A percentile compares a stretch with the other conserved stretches of the same genome.
These are phyloP conservation scores for Conus canariensis DNA, from an alignment of 2,888 invertebrate genomes.

Conservation along the genomic window DNA sequence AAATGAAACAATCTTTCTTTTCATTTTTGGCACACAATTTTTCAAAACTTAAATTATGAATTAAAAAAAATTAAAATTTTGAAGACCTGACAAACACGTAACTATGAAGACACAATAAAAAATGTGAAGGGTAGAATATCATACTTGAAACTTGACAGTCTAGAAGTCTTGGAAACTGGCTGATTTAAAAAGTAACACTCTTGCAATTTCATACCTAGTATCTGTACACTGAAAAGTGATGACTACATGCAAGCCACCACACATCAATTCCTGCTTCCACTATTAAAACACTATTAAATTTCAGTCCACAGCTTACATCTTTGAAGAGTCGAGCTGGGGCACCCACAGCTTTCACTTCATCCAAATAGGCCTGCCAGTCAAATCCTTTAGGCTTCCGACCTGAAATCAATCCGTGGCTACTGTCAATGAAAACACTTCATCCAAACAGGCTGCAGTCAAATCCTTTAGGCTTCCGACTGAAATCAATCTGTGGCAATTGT, in stretches of 20 bases:
- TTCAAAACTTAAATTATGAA: no score
- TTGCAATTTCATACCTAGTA: no score
- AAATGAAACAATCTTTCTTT: no score
- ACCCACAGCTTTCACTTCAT: constrained; percentile 86
- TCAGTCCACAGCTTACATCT: constrained; percentile 64
- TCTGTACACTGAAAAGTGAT: no score
- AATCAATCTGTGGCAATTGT: not conserved
- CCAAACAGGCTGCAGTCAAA: constrained; percentile 90
- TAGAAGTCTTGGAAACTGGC: not conserved
- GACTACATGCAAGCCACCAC: not conserved
- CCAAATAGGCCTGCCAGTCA: constrained; percentile 88
- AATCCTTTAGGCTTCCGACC: constrained; percentile 84
- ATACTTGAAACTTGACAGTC: no score
- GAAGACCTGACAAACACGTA: no score
- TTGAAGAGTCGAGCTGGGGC: constrained; percentile 86
- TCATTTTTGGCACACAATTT: no score
- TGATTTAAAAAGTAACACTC: no score
- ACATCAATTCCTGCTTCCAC: not conserved
- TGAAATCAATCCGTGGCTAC: constrained; percentile 10
- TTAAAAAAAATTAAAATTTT: no score
- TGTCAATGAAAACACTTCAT: constrained; percentile 80
- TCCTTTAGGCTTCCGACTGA: constrained; percentile 81
- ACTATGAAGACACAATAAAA: no score
- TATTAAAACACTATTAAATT: no score
- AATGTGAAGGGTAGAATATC: no score